Conservation (phyloP, 1,140 invertebrate genomes). For the Drosophila sucinea region DNA sequence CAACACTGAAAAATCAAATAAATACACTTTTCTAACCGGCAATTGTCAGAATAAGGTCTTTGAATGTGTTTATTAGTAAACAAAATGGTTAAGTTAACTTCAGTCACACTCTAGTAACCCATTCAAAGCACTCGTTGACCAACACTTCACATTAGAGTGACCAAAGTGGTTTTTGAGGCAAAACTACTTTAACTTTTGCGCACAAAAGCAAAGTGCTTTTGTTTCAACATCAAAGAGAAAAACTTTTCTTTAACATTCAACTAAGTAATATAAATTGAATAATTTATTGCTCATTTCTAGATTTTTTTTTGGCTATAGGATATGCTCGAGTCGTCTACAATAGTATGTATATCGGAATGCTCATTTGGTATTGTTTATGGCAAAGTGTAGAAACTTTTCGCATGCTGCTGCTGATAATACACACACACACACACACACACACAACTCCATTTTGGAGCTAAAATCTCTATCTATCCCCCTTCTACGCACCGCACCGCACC, state of each 20-base stretch:
- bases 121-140: neutral
- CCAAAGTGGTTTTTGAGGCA: neutral
- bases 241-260: neutral
- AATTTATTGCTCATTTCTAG: constrained; percentile 5
- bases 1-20: too few species aligned
- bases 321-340: neutral
- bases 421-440: neutral
- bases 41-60: too few species aligned
- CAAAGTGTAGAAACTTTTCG: constrained; percentile 7
- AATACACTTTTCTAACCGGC: too few species aligned
- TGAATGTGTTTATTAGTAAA: too few species aligned
- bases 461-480: neutral
- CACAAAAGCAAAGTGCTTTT: neutral
- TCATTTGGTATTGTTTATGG: constrained; percentile 5
- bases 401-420: neutral
- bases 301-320: neutral
- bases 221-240: neutral
- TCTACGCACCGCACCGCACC: neutral
- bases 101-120: too few species aligned
- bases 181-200: neutral
- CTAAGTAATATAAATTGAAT: constrained; percentile 2
- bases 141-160: neutral
- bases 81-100: too few species aligned
- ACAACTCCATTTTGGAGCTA: neutral
- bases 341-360: neutral